Base-by-base conservation (phyloP, 2,797 vertebrate species). In the Sphenodon punctatus region DNA sequence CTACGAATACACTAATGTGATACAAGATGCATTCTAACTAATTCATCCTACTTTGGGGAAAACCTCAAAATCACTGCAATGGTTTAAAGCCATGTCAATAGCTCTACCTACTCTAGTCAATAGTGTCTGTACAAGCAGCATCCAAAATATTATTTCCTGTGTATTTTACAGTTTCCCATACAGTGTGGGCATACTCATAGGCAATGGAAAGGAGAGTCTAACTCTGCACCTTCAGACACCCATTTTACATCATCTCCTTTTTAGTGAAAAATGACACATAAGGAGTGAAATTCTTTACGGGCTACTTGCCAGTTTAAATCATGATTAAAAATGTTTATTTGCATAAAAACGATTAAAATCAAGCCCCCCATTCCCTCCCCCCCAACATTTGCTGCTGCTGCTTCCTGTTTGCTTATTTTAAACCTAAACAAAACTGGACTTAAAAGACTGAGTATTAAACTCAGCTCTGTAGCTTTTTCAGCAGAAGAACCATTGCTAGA, bases 281-380 rank as follows among this genome's bases (percentile, higher is more conserved):
- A 9, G 71, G 84, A 89, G 53, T 42, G 17, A 34, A 65, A 55
- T 11, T 11, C 34, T 46, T 88, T 76, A 56, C n/a, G n/a, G n/a
- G n/a, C n/a, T n/a, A n/a, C n/a, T n/a, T n/a, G n/a, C n/a, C n/a
- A n/a, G n/a, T n/a, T n/a, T n/a, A n/a, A n/a, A n/a, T n/a, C n/a
- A n/a, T n/a, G n/a, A n/a, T n/a, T n/a, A n/a, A n/a, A n/a, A n/a
- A n/a, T n/a, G n/a, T n/a, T n/a, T n/a, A n/a, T n/a, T n/a, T n/a
- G n/a, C n/a, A n/a, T n/a, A n/a, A n/a, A n/a, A n/a, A n/a, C n/a
- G n/a, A n/a, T n/a, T n/a, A n/a, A n/a, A n/a, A n/a, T n/a, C n/a
- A n/a, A n/a, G n/a, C n/a, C n/a, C n/a, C n/a, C n/a, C n/a, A n/a
- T n/a, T n/a, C n/a, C n/a, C n/a, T n/a, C n/a, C n/a, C n/a, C n/a